Conservation (phyloP, 2,888 invertebrate species). For the Ephialtes manifestator region DNA sequence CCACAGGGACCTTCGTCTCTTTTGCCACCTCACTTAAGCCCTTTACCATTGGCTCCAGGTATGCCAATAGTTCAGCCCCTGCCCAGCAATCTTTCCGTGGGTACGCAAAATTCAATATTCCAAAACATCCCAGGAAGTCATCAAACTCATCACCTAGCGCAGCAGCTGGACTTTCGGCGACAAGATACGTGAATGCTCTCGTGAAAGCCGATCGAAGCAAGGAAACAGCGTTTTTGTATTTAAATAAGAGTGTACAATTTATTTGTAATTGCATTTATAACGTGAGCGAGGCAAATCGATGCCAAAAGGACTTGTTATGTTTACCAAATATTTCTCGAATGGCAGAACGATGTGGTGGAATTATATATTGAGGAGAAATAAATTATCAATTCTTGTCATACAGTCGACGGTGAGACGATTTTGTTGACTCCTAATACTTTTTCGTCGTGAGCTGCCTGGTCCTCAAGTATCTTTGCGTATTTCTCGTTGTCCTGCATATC, state of each 20-base stretch:
- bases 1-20: conserved; percentile 84
- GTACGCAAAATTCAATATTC: conserved; percentile 79
- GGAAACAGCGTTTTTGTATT: conserved; percentile 29
- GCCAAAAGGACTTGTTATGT: conserved; percentile 30
- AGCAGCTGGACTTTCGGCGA: conserved; percentile 82
- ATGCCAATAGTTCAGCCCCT: conserved; percentile 83
- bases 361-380: conserved; percentile 23
- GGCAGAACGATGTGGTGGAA: neutral
- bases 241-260: conserved; percentile 44
- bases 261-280: conserved; percentile 53
- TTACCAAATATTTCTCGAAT: conserved; percentile 14
- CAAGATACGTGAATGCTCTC: conserved; percentile 77
- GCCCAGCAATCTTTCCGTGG: conserved; percentile 81
- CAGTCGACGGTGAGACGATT: conserved; percentile 77
- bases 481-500: conserved; percentile 87
- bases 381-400: conserved; percentile 65
- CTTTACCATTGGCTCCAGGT: conserved; percentile 78
- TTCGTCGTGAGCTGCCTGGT: conserved; percentile 83
- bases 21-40: conserved; percentile 84
- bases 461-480: conserved; percentile 84
- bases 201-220: conserved; percentile 9
- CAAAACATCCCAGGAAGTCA: conserved; percentile 79
- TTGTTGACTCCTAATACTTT: conserved; percentile 82
- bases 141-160: conserved; percentile 78
- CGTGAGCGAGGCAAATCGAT: conserved; percentile 11